phyloP scores from a whole-genome alignment of 2,113 vertebrate species.

The Terrapene triunguis region DNA sequence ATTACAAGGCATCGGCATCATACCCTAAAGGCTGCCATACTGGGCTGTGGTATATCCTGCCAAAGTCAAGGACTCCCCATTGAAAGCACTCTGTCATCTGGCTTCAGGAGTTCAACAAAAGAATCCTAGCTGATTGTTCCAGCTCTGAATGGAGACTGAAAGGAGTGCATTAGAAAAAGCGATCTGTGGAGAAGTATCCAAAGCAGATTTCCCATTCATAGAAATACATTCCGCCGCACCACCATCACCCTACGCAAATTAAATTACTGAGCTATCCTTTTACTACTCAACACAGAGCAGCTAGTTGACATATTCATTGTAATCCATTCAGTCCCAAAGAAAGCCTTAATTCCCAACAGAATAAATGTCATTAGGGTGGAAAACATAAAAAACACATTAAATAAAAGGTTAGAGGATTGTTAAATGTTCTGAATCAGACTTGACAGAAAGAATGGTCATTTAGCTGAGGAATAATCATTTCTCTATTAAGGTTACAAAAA shows the following conservation, averaged over 20 bases:
- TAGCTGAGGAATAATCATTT: not conserved
- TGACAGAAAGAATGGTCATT: not conserved
- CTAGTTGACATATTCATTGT: not conserved
- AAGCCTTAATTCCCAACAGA: not conserved
- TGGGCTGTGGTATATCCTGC: no score
- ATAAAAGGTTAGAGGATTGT: not conserved
- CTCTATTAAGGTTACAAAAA: not conserved
- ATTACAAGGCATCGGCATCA: no score
- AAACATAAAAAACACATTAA: not conserved
- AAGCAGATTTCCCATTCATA: not conserved
- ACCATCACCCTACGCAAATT: not conserved
- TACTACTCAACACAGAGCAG: not conserved
- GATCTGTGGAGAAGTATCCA: not conserved
- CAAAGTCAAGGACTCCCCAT: not conserved
- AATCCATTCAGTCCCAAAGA: not conserved
- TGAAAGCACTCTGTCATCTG: not conserved
- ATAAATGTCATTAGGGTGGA: not conserved
- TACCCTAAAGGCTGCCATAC: not conserved
- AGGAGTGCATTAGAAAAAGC: not conserved
- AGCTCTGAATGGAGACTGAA: accelerated
- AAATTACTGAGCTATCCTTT: accelerated
- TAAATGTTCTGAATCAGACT: not conserved
- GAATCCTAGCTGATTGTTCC: not conserved
- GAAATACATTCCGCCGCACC: not conserved
- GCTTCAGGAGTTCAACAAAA: accelerated